These are phyloP conservation scores for Brachionus calyciflorus DNA, from an alignment of 1,140 invertebrate species.

Conservation along the genomic window DNA sequence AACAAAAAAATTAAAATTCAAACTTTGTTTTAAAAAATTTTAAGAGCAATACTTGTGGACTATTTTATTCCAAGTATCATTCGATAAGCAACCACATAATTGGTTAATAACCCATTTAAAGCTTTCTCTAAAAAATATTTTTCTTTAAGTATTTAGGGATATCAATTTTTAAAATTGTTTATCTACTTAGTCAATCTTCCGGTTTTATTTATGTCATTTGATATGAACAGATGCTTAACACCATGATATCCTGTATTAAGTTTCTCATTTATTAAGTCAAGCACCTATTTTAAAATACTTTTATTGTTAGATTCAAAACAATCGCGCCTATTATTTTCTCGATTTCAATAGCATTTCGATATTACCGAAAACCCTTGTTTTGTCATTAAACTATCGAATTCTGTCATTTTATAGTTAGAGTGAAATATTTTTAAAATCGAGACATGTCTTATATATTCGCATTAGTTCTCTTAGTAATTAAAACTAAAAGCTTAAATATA, in stretches of 20 bases:
- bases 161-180: not conserved
- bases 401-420: too few species aligned
- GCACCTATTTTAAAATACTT: too few species aligned
- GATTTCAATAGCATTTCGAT: too few species aligned
- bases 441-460: too few species aligned
- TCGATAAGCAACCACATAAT: conserved; percentile 36
- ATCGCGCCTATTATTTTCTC: too few species aligned
- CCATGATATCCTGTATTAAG: conserved; percentile 28
- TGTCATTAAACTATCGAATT: too few species aligned
- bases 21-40: not conserved
- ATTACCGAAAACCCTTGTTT: too few species aligned
- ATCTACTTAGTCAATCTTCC: conserved; percentile 26
- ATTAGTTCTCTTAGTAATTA: too few species aligned
- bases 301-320: too few species aligned
- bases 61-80: conserved; percentile 41
- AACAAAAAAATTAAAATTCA: not conserved
- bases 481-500: too few species aligned
- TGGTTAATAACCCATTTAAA: conserved; percentile 25
- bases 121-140: conserved; percentile 4
- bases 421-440: too few species aligned
- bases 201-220: conserved; percentile 5
- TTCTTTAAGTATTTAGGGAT: not conserved
- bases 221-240: conserved; percentile 19
- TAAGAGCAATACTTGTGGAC: not conserved
- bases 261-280: conserved; percentile 37